phyloP scores from a whole-genome alignment of 2,113 vertebrate genomes.

The Echinops telfairi region DNA sequence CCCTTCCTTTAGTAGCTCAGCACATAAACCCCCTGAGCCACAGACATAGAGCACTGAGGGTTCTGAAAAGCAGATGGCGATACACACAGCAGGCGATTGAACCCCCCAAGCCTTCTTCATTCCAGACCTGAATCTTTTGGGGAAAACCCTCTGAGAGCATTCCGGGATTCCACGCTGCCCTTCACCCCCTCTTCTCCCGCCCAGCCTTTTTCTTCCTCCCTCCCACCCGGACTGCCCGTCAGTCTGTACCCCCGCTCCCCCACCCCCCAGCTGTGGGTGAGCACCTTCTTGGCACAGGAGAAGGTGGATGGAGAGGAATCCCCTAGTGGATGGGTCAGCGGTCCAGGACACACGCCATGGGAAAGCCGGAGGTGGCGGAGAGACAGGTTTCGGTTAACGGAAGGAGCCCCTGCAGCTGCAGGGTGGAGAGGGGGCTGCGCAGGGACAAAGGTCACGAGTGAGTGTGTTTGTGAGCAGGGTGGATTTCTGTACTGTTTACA shows the following conservation, averaged over 20 bases:
- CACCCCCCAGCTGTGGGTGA: too few relatives aligned
- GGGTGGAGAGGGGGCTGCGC: not conserved
- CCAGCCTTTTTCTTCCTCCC: not conserved
- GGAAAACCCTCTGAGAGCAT: fast-evolving
- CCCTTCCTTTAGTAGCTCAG: not conserved
- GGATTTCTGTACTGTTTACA: not conserved
- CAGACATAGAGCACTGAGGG: not conserved
- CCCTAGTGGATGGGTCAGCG: too few relatives aligned
- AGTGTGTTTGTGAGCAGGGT: not conserved
- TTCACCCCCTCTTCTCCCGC: fast-evolving
- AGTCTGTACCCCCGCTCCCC: too few relatives aligned
- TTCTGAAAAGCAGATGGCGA: not conserved
- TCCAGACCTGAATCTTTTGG: fast-evolving
- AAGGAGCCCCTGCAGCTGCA: not conserved
- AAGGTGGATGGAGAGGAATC: too few relatives aligned
- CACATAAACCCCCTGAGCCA: too few relatives aligned
- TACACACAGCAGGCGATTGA: fast-evolving
- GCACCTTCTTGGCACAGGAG: too few relatives aligned
- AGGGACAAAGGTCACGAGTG: not conserved
- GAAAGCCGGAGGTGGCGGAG: too few relatives aligned
- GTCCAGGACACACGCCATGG: too few relatives aligned
- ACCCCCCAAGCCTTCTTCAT: fast-evolving
- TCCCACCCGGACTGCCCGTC: not conserved
- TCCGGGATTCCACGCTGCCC: too few relatives aligned
- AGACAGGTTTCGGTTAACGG: not conserved